phyloP scores from a whole-genome alignment of 2,888 invertebrate genomes.

The Drosophila phalerata region DNA sequence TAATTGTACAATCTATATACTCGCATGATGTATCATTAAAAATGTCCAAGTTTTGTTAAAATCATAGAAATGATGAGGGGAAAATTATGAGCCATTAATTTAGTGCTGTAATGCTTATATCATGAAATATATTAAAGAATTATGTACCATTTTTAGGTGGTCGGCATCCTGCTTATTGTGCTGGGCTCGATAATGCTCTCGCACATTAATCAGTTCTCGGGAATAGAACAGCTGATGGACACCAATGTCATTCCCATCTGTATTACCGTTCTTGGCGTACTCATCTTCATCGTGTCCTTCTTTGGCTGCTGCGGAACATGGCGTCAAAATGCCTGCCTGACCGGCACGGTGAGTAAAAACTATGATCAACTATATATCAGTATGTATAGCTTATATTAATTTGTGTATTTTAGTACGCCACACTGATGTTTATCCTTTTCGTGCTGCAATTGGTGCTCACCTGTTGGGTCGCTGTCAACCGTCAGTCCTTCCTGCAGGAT shows the following conservation, averaged over 20 bases:
- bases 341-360: slow-evolving; percentile 89
- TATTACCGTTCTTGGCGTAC: slow-evolving; percentile 89
- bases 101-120: background rate
- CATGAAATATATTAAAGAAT: background rate
- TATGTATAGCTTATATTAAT: background rate
- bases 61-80: slow-evolving; percentile 22
- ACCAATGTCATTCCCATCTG: slow-evolving; percentile 88
- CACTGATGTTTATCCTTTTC: slow-evolving; percentile 90
- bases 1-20: slow-evolving; percentile 4
- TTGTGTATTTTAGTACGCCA: slow-evolving; percentile 88
- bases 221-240: slow-evolving; percentile 84
- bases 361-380: no score
- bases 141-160: slow-evolving; percentile 86
- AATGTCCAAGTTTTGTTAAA: slow-evolving; percentile 7
- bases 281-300: slow-evolving; percentile 93
- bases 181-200: slow-evolving; percentile 89
- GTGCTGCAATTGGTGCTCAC: slow-evolving; percentile 91
- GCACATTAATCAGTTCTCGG: slow-evolving; percentile 87
- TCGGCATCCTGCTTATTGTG: slow-evolving; percentile 89
- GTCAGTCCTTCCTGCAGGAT: slow-evolving; percentile 86
- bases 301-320: slow-evolving; percentile 96
- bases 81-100: background rate
- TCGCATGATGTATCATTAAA: slow-evolving; percentile 44
- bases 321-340: slow-evolving; percentile 94
- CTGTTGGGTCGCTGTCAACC: slow-evolving; percentile 89